A percentile compares a stretch with the other conserved stretches of the same genome.
phyloP scores from a whole-genome alignment of 2,797 vertebrate genomes.

The Gymnopithys bicolor region DNA sequence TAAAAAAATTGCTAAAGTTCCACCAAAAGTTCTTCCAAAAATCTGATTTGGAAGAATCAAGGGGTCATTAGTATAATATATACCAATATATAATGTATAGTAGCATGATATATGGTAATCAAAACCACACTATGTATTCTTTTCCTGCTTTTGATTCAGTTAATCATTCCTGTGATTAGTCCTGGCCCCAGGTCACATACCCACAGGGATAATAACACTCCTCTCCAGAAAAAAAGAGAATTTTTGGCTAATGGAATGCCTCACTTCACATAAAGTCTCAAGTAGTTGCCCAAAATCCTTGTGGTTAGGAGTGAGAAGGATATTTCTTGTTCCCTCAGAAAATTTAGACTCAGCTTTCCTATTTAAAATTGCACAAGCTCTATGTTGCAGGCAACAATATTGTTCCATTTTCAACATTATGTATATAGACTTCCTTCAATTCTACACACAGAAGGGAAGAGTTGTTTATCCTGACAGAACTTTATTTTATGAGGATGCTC shows the following conservation, averaged over 20 bases:
- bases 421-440: not conserved
- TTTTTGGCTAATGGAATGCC: not conserved
- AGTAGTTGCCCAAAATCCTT: not conserved
- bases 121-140: not conserved
- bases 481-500: not conserved
- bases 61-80: not conserved
- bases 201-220: not conserved
- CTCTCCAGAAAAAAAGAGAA: not conserved
- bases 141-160: not conserved
- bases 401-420: not conserved
- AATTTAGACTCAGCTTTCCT: not conserved
- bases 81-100: not conserved
- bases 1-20: not conserved
- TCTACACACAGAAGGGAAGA: not conserved
- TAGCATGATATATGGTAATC: not conserved
- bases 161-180: not conserved
- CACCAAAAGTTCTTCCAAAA: not conserved
- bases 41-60: not conserved
- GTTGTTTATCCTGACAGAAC: not conserved
- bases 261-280: not conserved
- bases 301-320: not conserved
- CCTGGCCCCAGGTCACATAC: not conserved
- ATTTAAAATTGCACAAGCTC: not conserved
- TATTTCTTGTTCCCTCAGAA: not conserved
- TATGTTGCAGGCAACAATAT: not conserved